Evolutionary conservation across 2,797 vertebrate genomes (phyloP).

Genomic region (Manis pentadactyla): DNA sequence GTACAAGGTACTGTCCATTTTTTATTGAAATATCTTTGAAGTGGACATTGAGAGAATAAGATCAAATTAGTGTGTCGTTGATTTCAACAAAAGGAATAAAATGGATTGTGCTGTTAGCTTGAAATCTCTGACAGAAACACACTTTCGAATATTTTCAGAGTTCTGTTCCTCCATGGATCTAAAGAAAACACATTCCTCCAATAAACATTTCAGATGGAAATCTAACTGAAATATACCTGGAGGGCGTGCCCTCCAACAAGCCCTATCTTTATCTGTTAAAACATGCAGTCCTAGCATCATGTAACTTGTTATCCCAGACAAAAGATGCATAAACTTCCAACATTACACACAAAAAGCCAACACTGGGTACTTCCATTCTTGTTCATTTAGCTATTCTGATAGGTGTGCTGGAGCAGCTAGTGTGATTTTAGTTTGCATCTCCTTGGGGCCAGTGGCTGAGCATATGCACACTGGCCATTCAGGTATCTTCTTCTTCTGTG

Average conservation of each 20-base stretch:
- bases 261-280: neutral
- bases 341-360: neutral
- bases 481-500: neutral
- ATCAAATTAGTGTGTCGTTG: neutral
- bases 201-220: neutral
- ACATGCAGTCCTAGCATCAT: neutral
- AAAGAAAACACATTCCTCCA: neutral
- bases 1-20: too few species aligned
- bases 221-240: neutral
- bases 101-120: neutral
- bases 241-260: neutral
- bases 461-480: neutral
- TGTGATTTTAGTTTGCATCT: neutral
- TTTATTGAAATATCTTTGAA: conserved; percentile 6
- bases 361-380: neutral
- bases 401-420: neutral
- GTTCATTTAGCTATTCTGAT: neutral
- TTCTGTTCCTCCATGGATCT: neutral
- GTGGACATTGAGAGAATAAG: neutral
- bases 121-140: conserved; percentile 4
- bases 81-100: neutral
- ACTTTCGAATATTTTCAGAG: neutral
- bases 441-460: neutral
- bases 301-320: neutral
- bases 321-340: neutral